These are phyloP conservation scores for Gopherus evgoodei DNA, from an alignment of 2,113 vertebrate species.

Conservation along the genomic window DNA sequence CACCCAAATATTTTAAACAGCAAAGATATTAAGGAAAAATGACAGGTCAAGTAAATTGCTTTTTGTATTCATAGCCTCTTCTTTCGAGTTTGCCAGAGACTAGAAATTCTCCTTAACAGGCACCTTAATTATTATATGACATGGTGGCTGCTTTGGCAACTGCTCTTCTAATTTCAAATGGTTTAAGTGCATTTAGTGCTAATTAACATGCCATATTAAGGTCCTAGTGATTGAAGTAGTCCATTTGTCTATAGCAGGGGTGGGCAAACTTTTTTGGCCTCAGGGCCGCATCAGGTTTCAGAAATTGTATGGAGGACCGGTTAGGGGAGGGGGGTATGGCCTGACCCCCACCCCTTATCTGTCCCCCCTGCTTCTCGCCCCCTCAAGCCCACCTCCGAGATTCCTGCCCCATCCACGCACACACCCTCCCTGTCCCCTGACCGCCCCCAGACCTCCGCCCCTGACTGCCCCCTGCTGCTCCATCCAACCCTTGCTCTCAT, in stretches of 20 bases:
- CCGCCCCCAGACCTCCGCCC: no score
- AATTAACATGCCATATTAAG: not conserved
- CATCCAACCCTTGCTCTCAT: no score
- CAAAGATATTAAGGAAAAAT: not conserved
- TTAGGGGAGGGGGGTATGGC: no score
- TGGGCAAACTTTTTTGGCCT: no score
- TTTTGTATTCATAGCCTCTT: not conserved
- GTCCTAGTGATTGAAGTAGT: slow-evolving; percentile 8
- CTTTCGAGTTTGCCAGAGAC: not conserved
- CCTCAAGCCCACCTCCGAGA: no score
- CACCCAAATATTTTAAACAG: not conserved
- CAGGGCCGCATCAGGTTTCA: no score
- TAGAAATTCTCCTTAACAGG: not conserved
- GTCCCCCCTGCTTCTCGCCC: no score
- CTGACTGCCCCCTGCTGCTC: no score
- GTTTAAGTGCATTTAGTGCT: slow-evolving; percentile 31
- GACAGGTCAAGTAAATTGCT: not conserved
- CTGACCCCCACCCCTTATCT: no score
- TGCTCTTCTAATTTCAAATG: slow-evolving; percentile 30
- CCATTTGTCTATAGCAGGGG: not conserved
- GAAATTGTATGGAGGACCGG: no score
- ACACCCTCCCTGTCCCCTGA: no score
- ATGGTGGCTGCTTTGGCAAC: not conserved
- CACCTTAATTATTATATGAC: not conserved
- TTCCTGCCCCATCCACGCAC: no score